Evolutionary conservation across 1,140 invertebrate genomes (phyloP), one percentile per base, ranked within the genome.

Genomic region (Chymomyza costata): DNA sequence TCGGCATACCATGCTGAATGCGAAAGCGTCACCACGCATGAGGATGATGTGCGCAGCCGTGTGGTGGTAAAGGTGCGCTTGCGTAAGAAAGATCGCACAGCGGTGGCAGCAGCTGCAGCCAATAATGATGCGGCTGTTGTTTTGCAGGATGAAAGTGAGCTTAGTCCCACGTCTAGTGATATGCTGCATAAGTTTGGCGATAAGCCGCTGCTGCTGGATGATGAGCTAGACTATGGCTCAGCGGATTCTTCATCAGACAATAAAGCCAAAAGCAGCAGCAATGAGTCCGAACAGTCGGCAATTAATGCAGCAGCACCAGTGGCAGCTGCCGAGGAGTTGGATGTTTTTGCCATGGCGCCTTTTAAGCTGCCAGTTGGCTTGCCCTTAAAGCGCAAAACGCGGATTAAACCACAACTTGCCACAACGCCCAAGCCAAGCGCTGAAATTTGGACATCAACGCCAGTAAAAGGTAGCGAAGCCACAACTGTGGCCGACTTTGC

Each of bases 321-420:
- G 3, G 35, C 13, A 2, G 2, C 34, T 10, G 14, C 63, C 62
- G 48, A 85, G 0, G 85, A 88, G 10, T 84, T 89, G 8, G 92
- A 94, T 81, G 91, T 94, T 0, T 94, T 94, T 84, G 91, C 92
- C 0, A 84, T 91, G 71, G 92, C 93, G 2, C 93, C 93, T 1
- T 94, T 94, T 62, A 89, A 89, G 10, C 88, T 88, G 50, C 86
- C 88, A 0, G 85, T 85, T 1, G 86, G 82, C 19, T 86, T 84
- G 6, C 69, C 84, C 6, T 86, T 86, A 38, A 80, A 81, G 30
- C 48, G 59, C n/a, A 64, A 80, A 39, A 54, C 44, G 14, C 58
- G 66, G 6, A 55, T 59, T 8, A 45, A 53, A 6, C 1, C 32
- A 73, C 14, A 15, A 43, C 3, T 62, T 63, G 7, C 28, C 37